Evolutionary conservation across 2,113 vertebrate species (phyloP), one percentile per base, ranked within the genome.

Genomic region (Phrynosoma platyrhinos): DNA sequence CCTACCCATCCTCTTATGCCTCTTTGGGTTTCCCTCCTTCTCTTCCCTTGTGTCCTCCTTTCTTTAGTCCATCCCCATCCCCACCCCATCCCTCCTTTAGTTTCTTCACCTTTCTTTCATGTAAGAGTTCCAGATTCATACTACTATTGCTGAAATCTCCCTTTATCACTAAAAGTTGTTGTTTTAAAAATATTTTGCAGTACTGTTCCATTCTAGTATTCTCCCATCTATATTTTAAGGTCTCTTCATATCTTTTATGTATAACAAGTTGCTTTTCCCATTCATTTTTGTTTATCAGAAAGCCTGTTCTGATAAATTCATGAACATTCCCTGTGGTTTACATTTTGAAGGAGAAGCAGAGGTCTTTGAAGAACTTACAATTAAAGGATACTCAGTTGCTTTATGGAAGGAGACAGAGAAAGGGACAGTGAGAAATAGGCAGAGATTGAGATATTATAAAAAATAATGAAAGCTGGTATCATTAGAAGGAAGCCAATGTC

Each of bases 401-500:
- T 3, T 25, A 71, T 47, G 30, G 4, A 20, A 14, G 30, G 68
- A 74, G 10, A 66, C 87, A 91, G 77, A 72, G 77, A 74, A 91
- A 72, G 83, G 85, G 87, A 71, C 72, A 88, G 52, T 64, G 40
- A 93, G 87, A 85, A 55, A 5, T 87, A 53, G 89, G n/a, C 2
- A 12, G 72, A 80, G 52, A 77, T 75, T 78, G 20, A 21, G 68
- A 87, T 42, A 85, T 88, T 79, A 0, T 0, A 88, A n/a, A 91
- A 68, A 2, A 75, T 36, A 36, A 36, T 36, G 85, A 91, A 86
- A 90, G 79, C 64, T 83, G 91, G 58, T 55, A 64, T 27, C 55
- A 79, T 80, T 72, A 71, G 79, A 88, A 90, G 66, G 87, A 89
- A 85, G 91, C 88, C 88, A 84, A 88, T 82, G 85, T 83, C 84